phyloP scores from a whole-genome alignment of 2,113 vertebrate species.

The Alligator sinensis region DNA sequence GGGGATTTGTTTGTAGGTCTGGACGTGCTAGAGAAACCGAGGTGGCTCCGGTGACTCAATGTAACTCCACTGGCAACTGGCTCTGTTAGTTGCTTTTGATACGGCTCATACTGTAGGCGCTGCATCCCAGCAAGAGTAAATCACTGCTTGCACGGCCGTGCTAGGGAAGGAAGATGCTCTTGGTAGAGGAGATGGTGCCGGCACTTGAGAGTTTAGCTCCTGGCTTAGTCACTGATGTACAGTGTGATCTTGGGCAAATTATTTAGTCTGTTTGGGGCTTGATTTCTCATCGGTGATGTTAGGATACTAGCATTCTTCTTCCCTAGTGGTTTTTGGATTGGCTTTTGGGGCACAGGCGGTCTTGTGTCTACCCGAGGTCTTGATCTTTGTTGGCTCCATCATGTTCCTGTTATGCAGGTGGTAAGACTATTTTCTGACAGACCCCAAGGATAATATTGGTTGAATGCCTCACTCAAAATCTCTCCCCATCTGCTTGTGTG shows the following conservation, averaged over 20 bases:
- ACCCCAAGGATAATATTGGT: no score
- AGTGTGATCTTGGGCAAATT: background rate
- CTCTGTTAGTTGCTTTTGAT: background rate
- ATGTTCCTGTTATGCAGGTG: no score
- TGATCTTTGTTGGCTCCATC: no score
- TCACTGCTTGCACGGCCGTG: accelerated
- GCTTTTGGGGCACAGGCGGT: no score
- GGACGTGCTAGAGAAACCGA: background rate
- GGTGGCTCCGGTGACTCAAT: background rate
- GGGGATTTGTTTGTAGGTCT: accelerated
- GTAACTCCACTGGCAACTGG: no score
- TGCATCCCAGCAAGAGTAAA: background rate
- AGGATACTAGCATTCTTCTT: background rate
- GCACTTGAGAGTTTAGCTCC: background rate
- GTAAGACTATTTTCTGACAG: no score
- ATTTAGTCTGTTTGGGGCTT: background rate
- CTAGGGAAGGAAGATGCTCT: background rate
- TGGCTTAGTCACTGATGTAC: background rate
- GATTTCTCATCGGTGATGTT: background rate
- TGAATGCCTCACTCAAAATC: background rate
- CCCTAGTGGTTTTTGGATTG: no score
- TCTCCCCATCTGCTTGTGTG: background rate
- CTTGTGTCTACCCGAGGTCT: no score
- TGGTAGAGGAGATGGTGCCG: background rate
- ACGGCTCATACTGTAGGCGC: accelerated